phyloP scores from a whole-genome alignment of 2,888 invertebrate species.

The Nowickia ferox region DNA sequence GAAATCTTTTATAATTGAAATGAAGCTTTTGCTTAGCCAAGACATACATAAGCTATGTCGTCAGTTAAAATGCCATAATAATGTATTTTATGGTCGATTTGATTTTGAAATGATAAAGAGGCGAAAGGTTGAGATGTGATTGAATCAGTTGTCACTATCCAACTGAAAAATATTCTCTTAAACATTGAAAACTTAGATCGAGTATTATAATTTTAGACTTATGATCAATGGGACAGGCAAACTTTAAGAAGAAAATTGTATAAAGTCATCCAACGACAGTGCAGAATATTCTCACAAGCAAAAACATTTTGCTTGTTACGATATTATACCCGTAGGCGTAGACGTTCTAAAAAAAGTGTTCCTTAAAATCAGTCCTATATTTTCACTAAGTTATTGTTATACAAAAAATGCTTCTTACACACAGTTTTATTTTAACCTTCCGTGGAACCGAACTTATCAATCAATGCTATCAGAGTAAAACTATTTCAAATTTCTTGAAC shows the following conservation, averaged over 20 bases:
- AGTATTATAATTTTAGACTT: constrained; percentile 6
- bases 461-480: too few relatives aligned
- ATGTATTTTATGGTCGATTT: constrained; percentile 31
- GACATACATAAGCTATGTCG: constrained; percentile 45
- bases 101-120: constrained; percentile 35
- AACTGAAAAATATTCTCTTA: constrained; percentile 41
- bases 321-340: too few relatives aligned
- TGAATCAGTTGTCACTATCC: constrained; percentile 64
- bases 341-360: too few relatives aligned
- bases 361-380: too few relatives aligned
- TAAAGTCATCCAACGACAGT: constrained; percentile 46
- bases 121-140: constrained; percentile 17
- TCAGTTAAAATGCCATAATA: constrained; percentile 48
- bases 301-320: background rate
- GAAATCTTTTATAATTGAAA: constrained; percentile 9
- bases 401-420: too few relatives aligned
- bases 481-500: too few relatives aligned
- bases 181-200: background rate
- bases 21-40: constrained; percentile 61
- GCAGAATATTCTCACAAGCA: background rate
- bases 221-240: constrained; percentile 53
- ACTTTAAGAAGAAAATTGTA: constrained; percentile 34
- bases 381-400: too few relatives aligned
- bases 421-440: too few relatives aligned
- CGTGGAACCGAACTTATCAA: too few relatives aligned